These are phyloP conservation scores for Drosophila pseudotakahashii DNA, from an alignment of 2,888 invertebrate genomes.

Conservation along the genomic window DNA sequence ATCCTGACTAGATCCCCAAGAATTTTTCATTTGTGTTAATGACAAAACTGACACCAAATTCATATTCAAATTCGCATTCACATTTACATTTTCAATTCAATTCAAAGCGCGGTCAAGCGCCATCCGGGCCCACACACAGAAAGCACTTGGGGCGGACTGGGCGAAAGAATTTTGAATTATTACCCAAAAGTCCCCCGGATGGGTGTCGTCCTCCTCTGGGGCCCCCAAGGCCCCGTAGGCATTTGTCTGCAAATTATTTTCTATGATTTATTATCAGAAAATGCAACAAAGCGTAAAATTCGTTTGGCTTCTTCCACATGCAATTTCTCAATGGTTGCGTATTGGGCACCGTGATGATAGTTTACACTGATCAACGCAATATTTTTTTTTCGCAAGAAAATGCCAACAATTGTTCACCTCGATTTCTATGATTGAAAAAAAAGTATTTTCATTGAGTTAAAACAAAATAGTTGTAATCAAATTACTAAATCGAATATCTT, in stretches of 20 bases:
- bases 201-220: slow-evolving; percentile 37
- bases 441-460: no score
- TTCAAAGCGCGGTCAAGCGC: slow-evolving; percentile 36
- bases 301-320: slow-evolving; percentile 52
- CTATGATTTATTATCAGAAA: slow-evolving; percentile 76
- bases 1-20: slow-evolving; percentile 60
- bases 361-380: slow-evolving; percentile 56
- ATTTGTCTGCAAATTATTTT: slow-evolving; percentile 65
- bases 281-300: slow-evolving; percentile 79
- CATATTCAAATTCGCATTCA: slow-evolving; percentile 23
- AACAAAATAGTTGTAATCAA: no score
- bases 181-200: slow-evolving; percentile 52
- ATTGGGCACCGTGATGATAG: slow-evolving; percentile 32
- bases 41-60: slow-evolving; percentile 65
- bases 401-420: neutral
- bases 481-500: no score
- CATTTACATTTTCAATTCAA: slow-evolving; percentile 21
- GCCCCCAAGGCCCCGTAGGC: slow-evolving; percentile 42
- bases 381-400: neutral
- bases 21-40: slow-evolving; percentile 71
- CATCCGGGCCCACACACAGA: slow-evolving; percentile 13
- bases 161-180: slow-evolving; percentile 61
- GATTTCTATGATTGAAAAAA: neutral
- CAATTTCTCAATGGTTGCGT: slow-evolving; percentile 44
- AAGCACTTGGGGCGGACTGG: slow-evolving; percentile 3